Conservation (phyloP, 2,113 vertebrate species). For the Urocynchramus pylzowi region DNA sequence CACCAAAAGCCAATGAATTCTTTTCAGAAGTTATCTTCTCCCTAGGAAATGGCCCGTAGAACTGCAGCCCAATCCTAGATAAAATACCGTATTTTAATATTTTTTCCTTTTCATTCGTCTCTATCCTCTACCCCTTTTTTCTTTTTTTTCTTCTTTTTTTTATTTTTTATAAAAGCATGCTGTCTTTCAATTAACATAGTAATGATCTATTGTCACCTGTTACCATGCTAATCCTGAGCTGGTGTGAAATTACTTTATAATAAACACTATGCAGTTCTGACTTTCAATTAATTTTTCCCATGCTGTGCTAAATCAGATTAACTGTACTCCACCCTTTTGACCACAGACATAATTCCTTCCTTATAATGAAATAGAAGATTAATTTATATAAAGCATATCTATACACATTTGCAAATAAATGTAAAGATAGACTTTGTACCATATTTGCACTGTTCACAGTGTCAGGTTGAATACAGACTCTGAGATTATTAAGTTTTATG, state of each 20-base stretch:
- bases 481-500: conserved; percentile 68
- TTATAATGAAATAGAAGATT: conserved; percentile 76
- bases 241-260: conserved; percentile 84
- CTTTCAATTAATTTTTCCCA: conserved; percentile 83
- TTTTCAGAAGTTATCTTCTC: conserved; percentile 4
- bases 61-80: not conserved
- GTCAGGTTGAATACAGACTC: conserved; percentile 36
- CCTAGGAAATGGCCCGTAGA: not conserved
- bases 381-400: conserved; percentile 78
- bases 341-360: conserved; percentile 73
- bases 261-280: conserved; percentile 80
- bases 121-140: not conserved
- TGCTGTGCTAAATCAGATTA: conserved; percentile 82
- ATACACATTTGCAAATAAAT: conserved; percentile 77
- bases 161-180: conserved; percentile 39
- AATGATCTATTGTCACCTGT: conserved; percentile 78
- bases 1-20: not conserved
- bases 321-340: conserved; percentile 71
- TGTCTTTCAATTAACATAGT: conserved; percentile 80
- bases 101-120: not conserved
- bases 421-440: conserved; percentile 66
- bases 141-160: not conserved
- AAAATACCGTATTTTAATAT: conserved; percentile 9
- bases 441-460: conserved; percentile 29
- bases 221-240: conserved; percentile 79